Base-by-base conservation (phyloP, 2,888 invertebrate genomes). In the Drosophila lacicola region DNA sequence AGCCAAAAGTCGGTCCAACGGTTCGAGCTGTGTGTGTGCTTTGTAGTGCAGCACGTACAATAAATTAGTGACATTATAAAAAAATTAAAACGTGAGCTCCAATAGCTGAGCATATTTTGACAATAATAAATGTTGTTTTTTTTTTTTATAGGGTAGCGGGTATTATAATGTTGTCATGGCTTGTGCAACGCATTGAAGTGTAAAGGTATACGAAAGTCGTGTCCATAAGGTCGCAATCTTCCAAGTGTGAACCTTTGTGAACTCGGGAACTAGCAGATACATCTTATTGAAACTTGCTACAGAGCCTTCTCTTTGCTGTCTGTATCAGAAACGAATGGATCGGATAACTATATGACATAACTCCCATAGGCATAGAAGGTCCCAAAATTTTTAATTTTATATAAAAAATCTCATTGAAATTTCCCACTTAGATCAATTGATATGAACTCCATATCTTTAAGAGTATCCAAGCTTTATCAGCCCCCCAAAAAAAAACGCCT, bases 21-120 rank as follows among this genome's bases (percentile, higher is more conserved):
- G 60, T 39, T 51, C 47, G 36, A 37, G 51, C 21, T 68, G 72
- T 78, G 29, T 78, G 29, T 29, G 74, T 82, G 77, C 55, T 82
- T 80, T 83, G 86, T 83, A 74, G 82, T 85, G 88, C 83, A 85
- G 80, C 83, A 83, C 83, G 83, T 83, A 83, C 88, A 82, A 85
- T 83, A 83, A 83, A 83, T 83, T 83, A 83, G 83, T 85, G 82
- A 85, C 80, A 83, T 83, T 83, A 83, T 83, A 88, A 76, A 78
- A 87, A 83, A 87, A 88, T 83, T 88, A 83, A 83, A 83, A 85
- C 83, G 83, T 83, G 83, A 85, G 85, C 85, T 69, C 63, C 72
- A 77, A 74, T 60, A 71, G 54, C 67, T 50, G 61, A 73, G 60
- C 64, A 81, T 78, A 80, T 83, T 74, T 85, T 74, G 65, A 80